Evolutionary conservation across 2,797 vertebrate genomes (phyloP), one percentile per base, ranked within the genome.

Genomic region (Enteromius paludinosus): DNA sequence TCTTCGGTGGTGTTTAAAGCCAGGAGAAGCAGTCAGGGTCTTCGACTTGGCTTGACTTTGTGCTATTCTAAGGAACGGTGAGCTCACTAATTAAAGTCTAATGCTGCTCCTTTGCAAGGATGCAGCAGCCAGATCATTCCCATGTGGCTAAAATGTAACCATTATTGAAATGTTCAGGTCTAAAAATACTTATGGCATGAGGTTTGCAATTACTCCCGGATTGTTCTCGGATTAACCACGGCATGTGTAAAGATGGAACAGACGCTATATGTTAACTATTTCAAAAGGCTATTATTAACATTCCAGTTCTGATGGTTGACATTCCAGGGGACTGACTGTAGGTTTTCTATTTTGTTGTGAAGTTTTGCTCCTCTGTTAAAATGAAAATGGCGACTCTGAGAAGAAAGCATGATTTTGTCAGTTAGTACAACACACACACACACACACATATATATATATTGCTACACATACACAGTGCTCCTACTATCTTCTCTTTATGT

Each of bases 161-260:
- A 33, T 86, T 84, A 83, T 83, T 56, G 75, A 35, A 66, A 80
- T 54, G 30, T 82, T 73, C 59, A 30, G 23, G 23, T 79, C 70
- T 82, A 84, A 81, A 82, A 83, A 89, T 87, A 74, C 77, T 73
- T 81, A 77, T 77, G 30, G 28, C 65, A 86, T 77, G 64, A 74
- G 75, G 62, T 68, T 62, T 49, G 65, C 18, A 54, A 83, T 85
- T 72, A 69, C 83, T 74, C 20, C 30, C 15, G 70, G 64, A 52
- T 78, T 70, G 78, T 84, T 86, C 38, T 54, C 75, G 81, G 72
- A 25, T n/a, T 28, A 81, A 66, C 15, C 2, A 35, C 1, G 25
- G 15, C 65, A 70, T 45, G 79, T 52, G 78, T 59, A 81, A 83
- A 85, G 78, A 65, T 71, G 41, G 23, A 78, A 52, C 15, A 56